These are phyloP conservation scores for Pachyramphus minor DNA, from an alignment of 2,113 vertebrate genomes.

Conservation along the genomic window DNA sequence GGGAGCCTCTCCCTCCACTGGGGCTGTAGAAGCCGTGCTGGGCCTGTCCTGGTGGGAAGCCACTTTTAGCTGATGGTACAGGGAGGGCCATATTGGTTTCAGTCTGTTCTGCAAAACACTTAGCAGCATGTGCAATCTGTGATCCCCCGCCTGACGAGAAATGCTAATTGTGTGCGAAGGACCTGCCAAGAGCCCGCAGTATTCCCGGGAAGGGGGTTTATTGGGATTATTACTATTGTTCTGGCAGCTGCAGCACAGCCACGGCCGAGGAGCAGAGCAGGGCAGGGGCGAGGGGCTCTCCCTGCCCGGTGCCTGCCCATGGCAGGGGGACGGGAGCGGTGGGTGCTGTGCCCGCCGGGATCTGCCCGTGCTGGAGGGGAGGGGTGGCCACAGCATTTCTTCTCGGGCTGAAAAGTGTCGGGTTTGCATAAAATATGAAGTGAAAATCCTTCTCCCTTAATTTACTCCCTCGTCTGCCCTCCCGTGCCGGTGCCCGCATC, in stretches of 20 bases:
- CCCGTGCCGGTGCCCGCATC: not conserved
- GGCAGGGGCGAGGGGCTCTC: not conserved
- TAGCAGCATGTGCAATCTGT: conserved; percentile 49
- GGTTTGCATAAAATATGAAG: not conserved
- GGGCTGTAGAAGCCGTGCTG: not conserved
- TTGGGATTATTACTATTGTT: conserved; percentile 32
- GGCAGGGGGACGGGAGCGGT: not conserved
- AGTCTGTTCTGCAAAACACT: conserved; percentile 60
- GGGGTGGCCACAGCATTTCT: not conserved
- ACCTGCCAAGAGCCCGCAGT: conserved; percentile 44
- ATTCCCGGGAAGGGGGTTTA: not conserved
- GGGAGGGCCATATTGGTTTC: conserved; percentile 53
- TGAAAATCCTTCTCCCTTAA: not conserved
- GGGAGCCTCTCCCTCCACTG: not conserved
- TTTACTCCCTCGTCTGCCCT: not conserved
- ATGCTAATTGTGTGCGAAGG: conserved; percentile 59
- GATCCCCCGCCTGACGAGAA: conserved; percentile 27
- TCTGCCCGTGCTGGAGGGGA: not conserved
- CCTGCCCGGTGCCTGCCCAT: not conserved
- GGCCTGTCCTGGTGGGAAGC: not conserved
- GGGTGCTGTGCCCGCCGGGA: too few relatives aligned
- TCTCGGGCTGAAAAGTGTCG: not conserved
- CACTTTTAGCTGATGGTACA: conserved; percentile 3
- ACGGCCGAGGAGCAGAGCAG: not conserved
- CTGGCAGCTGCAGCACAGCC: conserved; percentile 39